Evolutionary conservation across 2,888 invertebrate species (phyloP), one percentile per base, ranked within the genome.

Genomic region (Eupithecia pulchellata): DNA sequence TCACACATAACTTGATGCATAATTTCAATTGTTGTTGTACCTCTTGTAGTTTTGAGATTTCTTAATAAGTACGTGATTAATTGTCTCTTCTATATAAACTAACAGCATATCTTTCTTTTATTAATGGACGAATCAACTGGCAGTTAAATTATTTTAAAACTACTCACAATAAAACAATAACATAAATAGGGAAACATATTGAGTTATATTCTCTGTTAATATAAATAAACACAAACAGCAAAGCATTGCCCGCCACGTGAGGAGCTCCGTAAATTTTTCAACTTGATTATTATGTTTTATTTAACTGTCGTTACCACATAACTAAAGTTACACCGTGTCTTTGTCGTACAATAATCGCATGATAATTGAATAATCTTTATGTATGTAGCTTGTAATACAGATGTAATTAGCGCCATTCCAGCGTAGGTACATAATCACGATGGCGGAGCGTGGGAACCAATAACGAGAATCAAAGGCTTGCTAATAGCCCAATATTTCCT

Each of bases 351-450:
- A 57, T 69, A 70, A 68, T 66, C 30, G 61, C 63, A 36, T 42
- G 47, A 36, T 69, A 25, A 72, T 70, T 70, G 58, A 32, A 71
- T 64, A n/a, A 66, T 68, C 25, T 74, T 36, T 66, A 69, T 68
- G 64, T 36, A 66, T 61, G 60, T 39, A 42, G 36, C 32, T 55
- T 20, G 36, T 60, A 34, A 64, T 63, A 64, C 42, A 68, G 27
- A 11, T 36, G 57, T n/a, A 64, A 74, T 74, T 60, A 68, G 20
- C 66, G 62, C 34, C 11, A 39, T 36, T 68, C 58, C 47, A 25
- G 8, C 20, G 32, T 29, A 30, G 65, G 71, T 68, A n/a, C n/a
- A n/a, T n/a, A 66, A 61, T 64, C 8, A 73, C 47, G 64, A 68
- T 58, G 20, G 39, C 47, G 57, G 47, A 57, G 71, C 39, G 66